Conservation (phyloP, 1,140 invertebrate genomes). For the Rhyzopertha dominica region DNA sequence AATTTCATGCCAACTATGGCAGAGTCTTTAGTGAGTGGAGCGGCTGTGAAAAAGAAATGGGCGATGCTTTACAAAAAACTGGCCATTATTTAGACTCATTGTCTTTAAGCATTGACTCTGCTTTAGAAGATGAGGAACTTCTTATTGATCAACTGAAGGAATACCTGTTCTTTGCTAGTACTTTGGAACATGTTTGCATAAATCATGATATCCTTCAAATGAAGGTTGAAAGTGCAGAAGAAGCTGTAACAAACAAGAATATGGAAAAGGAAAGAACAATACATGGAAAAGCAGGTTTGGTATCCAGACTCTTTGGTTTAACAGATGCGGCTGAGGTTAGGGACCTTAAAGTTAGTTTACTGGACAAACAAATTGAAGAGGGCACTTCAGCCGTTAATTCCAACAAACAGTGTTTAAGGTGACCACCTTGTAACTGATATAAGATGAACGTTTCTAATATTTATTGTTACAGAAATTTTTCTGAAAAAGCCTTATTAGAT, state of each 20-base stretch:
- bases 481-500: slow-evolving; percentile 63
- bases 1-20: slow-evolving; percentile 76
- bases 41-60: slow-evolving; percentile 77
- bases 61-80: slow-evolving; percentile 68
- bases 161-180: slow-evolving; percentile 71
- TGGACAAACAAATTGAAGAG: slow-evolving; percentile 68
- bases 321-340: slow-evolving; percentile 75
- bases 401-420: slow-evolving; percentile 60
- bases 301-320: slow-evolving; percentile 71
- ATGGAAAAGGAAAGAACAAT: slow-evolving; percentile 50
- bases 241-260: slow-evolving; percentile 53
- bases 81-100: slow-evolving; percentile 70
- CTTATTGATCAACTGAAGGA: slow-evolving; percentile 81
- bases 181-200: slow-evolving; percentile 68
- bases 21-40: slow-evolving; percentile 83
- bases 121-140: slow-evolving; percentile 76
- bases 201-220: slow-evolving; percentile 71
- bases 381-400: slow-evolving; percentile 56
- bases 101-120: slow-evolving; percentile 68
- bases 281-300: slow-evolving; percentile 64
- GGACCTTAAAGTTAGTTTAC: slow-evolving; percentile 63
- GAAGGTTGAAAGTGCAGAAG: slow-evolving; percentile 64
- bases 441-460: slow-evolving; percentile 8
- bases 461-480: slow-evolving; percentile 61
- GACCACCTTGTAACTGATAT: slow-evolving; percentile 28